phyloP scores from a whole-genome alignment of 1,140 invertebrate species.

The Apis laboriosa region DNA sequence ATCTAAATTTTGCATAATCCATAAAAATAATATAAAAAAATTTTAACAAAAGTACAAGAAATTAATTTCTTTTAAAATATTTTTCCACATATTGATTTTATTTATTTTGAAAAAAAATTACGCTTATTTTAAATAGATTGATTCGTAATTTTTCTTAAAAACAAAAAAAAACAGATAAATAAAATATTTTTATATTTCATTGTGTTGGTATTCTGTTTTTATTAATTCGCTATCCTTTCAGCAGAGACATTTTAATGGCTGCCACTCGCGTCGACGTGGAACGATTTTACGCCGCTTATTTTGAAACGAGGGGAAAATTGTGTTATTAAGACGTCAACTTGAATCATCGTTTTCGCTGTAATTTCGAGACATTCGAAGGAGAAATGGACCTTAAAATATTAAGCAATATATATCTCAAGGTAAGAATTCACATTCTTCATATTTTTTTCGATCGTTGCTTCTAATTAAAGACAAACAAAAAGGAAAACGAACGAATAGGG shows the following conservation, averaged over 20 bases:
- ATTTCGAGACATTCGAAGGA: neutral
- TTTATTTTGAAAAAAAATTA: neutral
- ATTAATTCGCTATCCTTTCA: slow-evolving; percentile 12
- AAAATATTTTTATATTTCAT: neutral
- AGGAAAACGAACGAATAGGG: neutral
- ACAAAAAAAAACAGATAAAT: too few relatives aligned
- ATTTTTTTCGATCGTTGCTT: neutral
- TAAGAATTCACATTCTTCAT: neutral
- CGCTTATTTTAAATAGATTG: neutral
- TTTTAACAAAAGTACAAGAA: neutral
- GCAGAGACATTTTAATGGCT: slow-evolving; percentile 11
- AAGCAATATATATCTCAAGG: neutral
- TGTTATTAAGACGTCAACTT: slow-evolving; percentile 25
- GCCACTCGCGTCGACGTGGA: neutral
- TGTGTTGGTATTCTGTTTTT: neutral
- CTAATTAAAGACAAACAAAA: slow-evolving; percentile 24
- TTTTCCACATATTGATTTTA: neutral
- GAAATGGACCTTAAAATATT: neutral
- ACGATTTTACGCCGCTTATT: slow-evolving; percentile 16
- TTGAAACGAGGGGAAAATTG: neutral
- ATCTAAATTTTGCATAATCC: neutral
- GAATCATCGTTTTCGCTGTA: neutral
- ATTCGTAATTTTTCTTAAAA: neutral
- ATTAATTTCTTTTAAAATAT: neutral
- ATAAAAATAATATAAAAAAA: neutral